Conservation (phyloP, 2,888 invertebrate species). For the Ornithoptera priamus region DNA sequence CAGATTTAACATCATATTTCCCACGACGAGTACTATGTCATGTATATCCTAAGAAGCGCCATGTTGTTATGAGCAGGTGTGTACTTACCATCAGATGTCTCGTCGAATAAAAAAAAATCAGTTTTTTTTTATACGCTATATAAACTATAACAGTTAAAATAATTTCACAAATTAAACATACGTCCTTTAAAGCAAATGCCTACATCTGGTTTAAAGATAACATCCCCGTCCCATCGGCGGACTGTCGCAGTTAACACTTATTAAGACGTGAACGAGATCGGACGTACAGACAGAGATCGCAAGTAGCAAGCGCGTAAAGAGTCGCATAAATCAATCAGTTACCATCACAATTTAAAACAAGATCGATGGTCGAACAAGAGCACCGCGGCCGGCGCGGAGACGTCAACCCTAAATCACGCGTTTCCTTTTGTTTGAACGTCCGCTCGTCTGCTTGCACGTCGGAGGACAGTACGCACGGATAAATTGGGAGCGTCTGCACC, state of each 20-base stretch:
- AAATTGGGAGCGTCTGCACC: conserved; percentile 33
- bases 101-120: too few relatives aligned
- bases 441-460: conserved; percentile 31
- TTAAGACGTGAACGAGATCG: conserved; percentile 17
- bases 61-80: too few relatives aligned
- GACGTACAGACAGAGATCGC: neutral
- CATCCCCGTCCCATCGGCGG: too few relatives aligned
- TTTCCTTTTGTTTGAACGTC: conserved; percentile 40
- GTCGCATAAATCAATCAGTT: conserved; percentile 62
- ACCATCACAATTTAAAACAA: conserved; percentile 61
- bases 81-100: too few relatives aligned
- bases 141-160: too few relatives aligned
- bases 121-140: too few relatives aligned
- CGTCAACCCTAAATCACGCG: conserved; percentile 62
- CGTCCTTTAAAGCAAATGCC: too few relatives aligned
- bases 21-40: too few relatives aligned
- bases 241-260: conserved; percentile 8
- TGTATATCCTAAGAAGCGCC: too few relatives aligned
- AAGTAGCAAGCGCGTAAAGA: conserved; percentile 10
- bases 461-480: conserved; percentile 28
- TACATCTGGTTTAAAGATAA: too few relatives aligned
- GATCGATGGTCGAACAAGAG: conserved; percentile 57
- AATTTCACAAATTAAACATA: too few relatives aligned
- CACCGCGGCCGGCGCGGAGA: conserved; percentile 34
- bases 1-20: too few relatives aligned